A percentile compares a stretch with the other conserved stretches of the same genome.
These are phyloP conservation scores for Nestor notabilis DNA, from an alignment of 2,113 vertebrate species.

Conservation along the genomic window DNA sequence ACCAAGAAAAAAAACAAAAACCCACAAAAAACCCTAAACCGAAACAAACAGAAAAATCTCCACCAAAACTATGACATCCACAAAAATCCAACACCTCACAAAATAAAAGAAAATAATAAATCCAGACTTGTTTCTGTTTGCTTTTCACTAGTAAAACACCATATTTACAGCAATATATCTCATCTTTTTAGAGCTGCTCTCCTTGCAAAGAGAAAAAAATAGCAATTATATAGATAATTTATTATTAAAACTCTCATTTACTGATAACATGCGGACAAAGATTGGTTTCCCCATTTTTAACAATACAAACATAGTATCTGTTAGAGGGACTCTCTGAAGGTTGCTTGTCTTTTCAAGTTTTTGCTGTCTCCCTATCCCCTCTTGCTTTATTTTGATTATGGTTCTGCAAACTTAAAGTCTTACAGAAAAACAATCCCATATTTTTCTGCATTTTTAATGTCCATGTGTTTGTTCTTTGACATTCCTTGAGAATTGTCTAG, in stretches of 20 bases:
- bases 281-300: not conserved
- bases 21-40: not conserved
- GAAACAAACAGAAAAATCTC: not conserved
- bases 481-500: not conserved
- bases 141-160: not conserved
- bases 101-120: not conserved
- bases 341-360: not conserved
- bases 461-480: not conserved
- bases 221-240: not conserved
- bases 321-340: not conserved
- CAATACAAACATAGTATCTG: not conserved
- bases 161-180: not conserved
- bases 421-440: not conserved
- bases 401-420: not conserved
- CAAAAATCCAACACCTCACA: not conserved
- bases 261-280: not conserved
- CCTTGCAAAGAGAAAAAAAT: not conserved
- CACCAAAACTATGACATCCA: too few relatives aligned
- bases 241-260: conserved; percentile 21
- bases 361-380: not conserved
- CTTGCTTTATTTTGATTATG: not conserved
- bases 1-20: not conserved
- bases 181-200: not conserved
- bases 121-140: not conserved
- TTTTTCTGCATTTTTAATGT: not conserved